Base-by-base conservation (phyloP, 2,888 invertebrate genomes). In the Theretra japonica region DNA sequence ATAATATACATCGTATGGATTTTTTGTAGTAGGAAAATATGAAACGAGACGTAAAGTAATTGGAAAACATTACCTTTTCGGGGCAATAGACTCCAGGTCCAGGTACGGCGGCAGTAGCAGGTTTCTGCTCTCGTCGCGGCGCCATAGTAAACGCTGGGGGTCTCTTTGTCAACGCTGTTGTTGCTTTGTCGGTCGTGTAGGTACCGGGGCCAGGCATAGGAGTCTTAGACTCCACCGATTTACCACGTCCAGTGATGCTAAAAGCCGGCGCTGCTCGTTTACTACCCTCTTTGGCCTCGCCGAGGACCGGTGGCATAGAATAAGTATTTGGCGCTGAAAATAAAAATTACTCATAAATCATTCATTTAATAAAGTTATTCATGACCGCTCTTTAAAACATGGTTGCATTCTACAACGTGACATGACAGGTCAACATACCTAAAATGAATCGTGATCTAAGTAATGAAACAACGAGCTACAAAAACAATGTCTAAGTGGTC, bases 101-200 rank as follows among this genome's bases (percentile, higher is more conserved):
- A 0, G 95, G 95, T 0, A 95, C 89, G 15, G 88, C 80, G 1
- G 88, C 91, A 4, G 95, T 82, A 0, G 94, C 88, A 25, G 83
- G 88, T 77, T 85, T 90, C 28, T 86, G 75, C 73, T 94, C 92
- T 76, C 95, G 83, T 74, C 93, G 87, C 7, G 94, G 96, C 56
- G 98, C 97, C 94, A 99, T 98, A 53, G 98, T 97, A 88, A 97
- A 99, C 48, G 97, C 96, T 0, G 99, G 99, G 17, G 97, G 95
- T 76, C 95, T 90, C 75, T 88, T 91, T 3, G 82, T 82, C 15
- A 93, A 82, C 21, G 88, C 93, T 21, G 91, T 82, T 0, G 91
- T 86, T 19, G 95, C 95, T 75, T 95, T 95, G 72, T 96, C 95
- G n/a, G 96, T 94, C 68, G 96, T 95, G 78, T 95, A 95, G 0